phyloP scores from a whole-genome alignment of 2,113 vertebrate species.

The Syrrhaptes paradoxus region DNA sequence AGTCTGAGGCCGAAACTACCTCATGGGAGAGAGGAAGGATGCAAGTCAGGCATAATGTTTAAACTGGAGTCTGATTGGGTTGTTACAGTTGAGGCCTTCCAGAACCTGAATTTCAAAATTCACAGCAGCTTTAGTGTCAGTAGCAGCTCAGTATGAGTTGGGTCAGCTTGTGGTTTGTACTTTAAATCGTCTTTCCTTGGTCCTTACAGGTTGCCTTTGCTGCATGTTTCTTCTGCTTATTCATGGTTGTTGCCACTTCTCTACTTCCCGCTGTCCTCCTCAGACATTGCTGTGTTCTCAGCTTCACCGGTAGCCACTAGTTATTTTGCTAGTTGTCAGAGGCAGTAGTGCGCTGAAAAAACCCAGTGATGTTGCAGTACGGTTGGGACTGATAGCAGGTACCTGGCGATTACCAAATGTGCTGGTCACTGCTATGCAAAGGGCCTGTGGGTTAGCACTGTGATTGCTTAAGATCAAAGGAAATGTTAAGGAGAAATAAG shows the following conservation, averaged over 20 bases:
- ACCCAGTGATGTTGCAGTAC: not conserved
- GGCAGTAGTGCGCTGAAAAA: not conserved
- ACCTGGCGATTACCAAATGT: not conserved
- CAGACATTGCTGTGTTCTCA: not conserved
- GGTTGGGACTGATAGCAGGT: not conserved
- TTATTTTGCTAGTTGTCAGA: not conserved
- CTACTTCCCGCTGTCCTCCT: not conserved
- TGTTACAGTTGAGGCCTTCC: not conserved
- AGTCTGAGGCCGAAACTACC: not conserved
- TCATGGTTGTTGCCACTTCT: not conserved
- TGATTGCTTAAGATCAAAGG: not conserved
- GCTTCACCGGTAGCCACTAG: not conserved
- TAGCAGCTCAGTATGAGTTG: not conserved
- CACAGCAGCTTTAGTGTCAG: not conserved
- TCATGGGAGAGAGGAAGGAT: not conserved
- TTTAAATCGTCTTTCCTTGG: not conserved
- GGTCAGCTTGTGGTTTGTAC: not conserved
- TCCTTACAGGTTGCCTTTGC: not conserved
- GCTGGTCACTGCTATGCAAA: not conserved
- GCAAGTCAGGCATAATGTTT: not conserved
- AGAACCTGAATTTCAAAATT: not conserved
- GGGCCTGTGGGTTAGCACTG: not conserved
- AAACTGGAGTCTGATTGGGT: not conserved
- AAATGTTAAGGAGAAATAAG: not conserved
- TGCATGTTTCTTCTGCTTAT: not conserved